Percentiles rank a stretch among this genome's conserved stretches.
Conservation (phyloP, 2,797 vertebrate genomes). For the Brachymystax lenok region DNA sequence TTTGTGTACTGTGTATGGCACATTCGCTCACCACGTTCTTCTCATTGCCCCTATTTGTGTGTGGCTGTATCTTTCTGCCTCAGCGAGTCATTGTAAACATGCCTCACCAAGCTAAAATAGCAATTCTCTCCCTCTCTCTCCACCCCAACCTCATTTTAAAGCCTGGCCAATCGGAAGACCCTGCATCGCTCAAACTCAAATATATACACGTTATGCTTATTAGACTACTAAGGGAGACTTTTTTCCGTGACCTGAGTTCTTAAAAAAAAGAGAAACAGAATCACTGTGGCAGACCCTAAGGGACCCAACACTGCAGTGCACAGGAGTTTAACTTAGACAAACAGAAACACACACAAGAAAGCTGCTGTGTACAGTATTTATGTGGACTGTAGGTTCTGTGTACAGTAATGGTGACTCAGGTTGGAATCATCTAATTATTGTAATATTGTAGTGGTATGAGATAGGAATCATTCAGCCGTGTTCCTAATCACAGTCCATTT, state of each 20-base stretch:
- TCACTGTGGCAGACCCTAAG: background rate
- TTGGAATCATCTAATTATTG: background rate
- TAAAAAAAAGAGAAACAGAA: background rate
- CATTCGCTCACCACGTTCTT: background rate
- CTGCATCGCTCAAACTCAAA: background rate
- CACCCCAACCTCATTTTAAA: background rate
- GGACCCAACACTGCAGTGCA: background rate
- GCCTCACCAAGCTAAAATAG: background rate
- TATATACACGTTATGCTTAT: background rate
- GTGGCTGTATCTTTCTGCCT: background rate
- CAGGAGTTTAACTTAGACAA: background rate
- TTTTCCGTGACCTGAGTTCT: background rate
- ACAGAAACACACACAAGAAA: slow-evolving; percentile 10
- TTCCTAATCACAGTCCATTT: background rate
- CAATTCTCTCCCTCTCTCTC: background rate
- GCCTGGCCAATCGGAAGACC: background rate
- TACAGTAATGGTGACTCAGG: background rate
- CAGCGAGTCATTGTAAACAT: slow-evolving; percentile 2
- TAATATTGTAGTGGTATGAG: background rate
- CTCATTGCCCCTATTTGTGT: background rate
- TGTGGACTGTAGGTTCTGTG: no score
- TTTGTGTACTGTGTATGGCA: background rate
- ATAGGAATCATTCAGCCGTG: background rate
- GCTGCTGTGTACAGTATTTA: background rate
- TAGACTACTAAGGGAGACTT: background rate